phyloP scores from a whole-genome alignment of 2,888 invertebrate genomes.

The Diplazon laetatorius region DNA sequence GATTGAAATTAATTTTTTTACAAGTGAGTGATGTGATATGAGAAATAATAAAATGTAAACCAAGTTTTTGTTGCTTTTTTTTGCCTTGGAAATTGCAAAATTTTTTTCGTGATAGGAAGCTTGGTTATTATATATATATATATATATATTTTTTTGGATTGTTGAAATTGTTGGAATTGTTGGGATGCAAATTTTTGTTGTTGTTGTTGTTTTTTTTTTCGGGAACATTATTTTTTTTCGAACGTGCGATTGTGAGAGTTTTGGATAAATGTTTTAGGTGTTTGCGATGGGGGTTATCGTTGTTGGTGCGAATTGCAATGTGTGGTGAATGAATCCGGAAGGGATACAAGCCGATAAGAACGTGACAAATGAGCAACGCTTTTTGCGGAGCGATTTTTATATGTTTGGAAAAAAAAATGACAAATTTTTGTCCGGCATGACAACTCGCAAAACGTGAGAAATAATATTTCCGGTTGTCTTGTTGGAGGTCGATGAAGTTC shows the following conservation, averaged over 20 bases:
- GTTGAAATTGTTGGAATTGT: neutral
- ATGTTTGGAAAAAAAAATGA: too few species aligned
- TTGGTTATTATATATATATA: neutral
- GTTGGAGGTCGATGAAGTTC: too few species aligned
- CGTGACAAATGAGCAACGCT: too few species aligned
- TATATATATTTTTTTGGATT: neutral
- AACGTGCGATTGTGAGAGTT: neutral
- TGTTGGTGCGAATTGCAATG: neutral
- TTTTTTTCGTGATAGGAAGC: neutral
- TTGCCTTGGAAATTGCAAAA: conserved; percentile 47
- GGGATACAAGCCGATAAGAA: too few species aligned
- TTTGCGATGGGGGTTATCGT: too few species aligned
- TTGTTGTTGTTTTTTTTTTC: neutral
- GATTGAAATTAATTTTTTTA: neutral
- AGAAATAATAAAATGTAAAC: neutral
- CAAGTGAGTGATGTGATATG: conserved; percentile 54
- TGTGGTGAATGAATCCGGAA: neutral
- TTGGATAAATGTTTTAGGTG: too few species aligned
- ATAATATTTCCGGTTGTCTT: too few species aligned
- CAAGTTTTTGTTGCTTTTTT: neutral
- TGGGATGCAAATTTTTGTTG: neutral
- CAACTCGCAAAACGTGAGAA: too few species aligned
- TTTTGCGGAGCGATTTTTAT: too few species aligned
- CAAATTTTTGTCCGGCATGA: too few species aligned
- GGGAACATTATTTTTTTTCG: neutral